Evolutionary conservation across 2,888 invertebrate species (phyloP).

Genomic region (Colletes collaris): DNA sequence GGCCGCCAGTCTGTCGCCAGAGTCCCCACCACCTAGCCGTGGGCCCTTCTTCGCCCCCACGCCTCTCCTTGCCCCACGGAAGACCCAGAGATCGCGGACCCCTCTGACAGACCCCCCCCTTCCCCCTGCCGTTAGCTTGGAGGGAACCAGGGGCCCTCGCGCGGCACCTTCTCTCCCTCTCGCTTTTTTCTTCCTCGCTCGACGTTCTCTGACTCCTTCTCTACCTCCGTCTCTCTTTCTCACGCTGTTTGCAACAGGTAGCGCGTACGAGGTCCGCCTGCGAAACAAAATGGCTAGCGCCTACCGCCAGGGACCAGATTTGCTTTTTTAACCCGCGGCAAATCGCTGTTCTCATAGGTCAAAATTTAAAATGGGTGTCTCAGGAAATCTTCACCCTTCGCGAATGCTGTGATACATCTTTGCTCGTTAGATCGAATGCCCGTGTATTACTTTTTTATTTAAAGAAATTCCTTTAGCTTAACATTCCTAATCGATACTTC

Average conservation of each 20-base stretch:
- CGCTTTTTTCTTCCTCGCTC: constrained; percentile 19
- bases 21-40: constrained; percentile 60
- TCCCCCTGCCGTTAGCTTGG: constrained; percentile 45
- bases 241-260: constrained; percentile 59
- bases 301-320: constrained; percentile 38
- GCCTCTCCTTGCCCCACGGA: constrained; percentile 43
- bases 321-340: constrained; percentile 13
- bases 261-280: constrained; percentile 48
- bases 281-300: constrained; percentile 61
- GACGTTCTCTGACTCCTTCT: constrained; percentile 17
- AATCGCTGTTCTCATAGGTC: too few relatives aligned
- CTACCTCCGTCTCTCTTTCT: constrained; percentile 19
- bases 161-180: constrained; percentile 50
- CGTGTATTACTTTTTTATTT: too few relatives aligned
- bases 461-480: too few relatives aligned
- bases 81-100: constrained; percentile 65
- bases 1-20: constrained; percentile 82
- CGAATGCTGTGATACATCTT: too few relatives aligned
- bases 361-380: too few relatives aligned
- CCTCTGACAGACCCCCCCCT: constrained; percentile 62
- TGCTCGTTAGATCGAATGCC: too few relatives aligned
- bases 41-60: constrained; percentile 52
- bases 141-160: constrained; percentile 55
- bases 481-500: too few relatives aligned
- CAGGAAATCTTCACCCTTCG: too few relatives aligned